Conservation (phyloP, 2,797 vertebrate species). For the Ctenopoma multispine region DNA sequence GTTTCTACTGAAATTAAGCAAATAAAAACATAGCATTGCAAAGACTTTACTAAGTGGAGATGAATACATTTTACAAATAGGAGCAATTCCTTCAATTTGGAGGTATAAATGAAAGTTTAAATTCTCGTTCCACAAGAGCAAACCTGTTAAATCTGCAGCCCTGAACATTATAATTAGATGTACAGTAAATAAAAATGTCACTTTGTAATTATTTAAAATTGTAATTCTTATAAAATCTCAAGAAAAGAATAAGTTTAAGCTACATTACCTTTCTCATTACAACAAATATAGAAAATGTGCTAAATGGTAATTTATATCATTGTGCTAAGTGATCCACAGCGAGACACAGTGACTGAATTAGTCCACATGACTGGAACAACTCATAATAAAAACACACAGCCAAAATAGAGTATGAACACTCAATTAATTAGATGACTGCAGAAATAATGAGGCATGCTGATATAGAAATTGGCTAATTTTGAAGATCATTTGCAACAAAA, state of each 20-base stretch:
- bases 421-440: constrained; percentile 49
- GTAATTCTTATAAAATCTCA: constrained; percentile 6
- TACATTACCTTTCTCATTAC: constrained; percentile 40
- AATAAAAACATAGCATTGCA: constrained; percentile 9
- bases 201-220: constrained; percentile 15
- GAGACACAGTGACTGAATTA: constrained; percentile 50
- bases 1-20: constrained; percentile 9
- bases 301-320: constrained; percentile 53
- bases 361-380: constrained; percentile 46
- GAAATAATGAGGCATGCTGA: constrained; percentile 53
- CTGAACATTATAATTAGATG: background rate
- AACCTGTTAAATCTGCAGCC: constrained; percentile 5
- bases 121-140: background rate
- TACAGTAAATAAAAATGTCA: constrained; percentile 16
- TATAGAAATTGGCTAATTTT: constrained; percentile 36
- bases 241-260: constrained; percentile 7
- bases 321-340: constrained; percentile 57
- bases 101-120: constrained; percentile 11
- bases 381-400: constrained; percentile 31
- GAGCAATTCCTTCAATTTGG: constrained; percentile 7
- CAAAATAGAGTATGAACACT: constrained; percentile 36
- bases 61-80: constrained; percentile 15
- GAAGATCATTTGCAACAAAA: constrained; percentile 32
- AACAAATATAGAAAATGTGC: constrained; percentile 32
- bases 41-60: background rate